Evolutionary conservation across 2,888 invertebrate species (phyloP), one percentile per base, ranked within the genome.

Genomic region (Pseudococcus longispinus): DNA sequence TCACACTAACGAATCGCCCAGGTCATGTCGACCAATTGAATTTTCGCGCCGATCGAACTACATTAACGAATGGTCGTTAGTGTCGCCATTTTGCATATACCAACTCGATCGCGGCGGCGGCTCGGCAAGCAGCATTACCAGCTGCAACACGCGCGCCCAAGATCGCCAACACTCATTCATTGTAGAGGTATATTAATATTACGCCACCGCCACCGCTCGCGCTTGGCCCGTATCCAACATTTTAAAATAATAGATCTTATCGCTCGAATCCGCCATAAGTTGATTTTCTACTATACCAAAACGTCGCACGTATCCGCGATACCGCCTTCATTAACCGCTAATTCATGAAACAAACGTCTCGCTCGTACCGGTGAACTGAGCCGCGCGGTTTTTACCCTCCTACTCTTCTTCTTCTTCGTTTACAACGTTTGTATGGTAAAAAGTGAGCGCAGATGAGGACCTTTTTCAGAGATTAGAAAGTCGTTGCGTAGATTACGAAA

Each of bases 181-280:
- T 74, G 74, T 74, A 32, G n/a, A n/a, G 32, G 32, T 32, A 74
- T 74, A 74, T 60, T 60, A 60, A 60, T 60, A 74, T 74, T 74
- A 74, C 74, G 9, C 51, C 18, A 15, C 51, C 15, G 51, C 51
- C 51, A 5, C 51, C 51, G 51, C 18, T 18, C 18, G 5, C 74
- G 32, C 8, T 74, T 74, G 74, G 74, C 74, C 18, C 6, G 32
- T 15, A 32, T 74, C 74, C 74, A 74, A 74, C 32, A n/a, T 74
- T 32, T 74, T 32, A 74, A 60, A 74, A 74, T 74, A 74, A 74
- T 74, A 74, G 74, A 74, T 74, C 74, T 74, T 74, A 74, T 74
- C 74, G 32, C 23, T 60, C 60, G 60, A 20, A 20, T 60, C 60
- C 60, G 60, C 60, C 60, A 60, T 60, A 60, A 60, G 23, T 60